These are phyloP conservation scores for Laticauda colubrina DNA, from an alignment of 2,113 vertebrate species.

Conservation along the genomic window DNA sequence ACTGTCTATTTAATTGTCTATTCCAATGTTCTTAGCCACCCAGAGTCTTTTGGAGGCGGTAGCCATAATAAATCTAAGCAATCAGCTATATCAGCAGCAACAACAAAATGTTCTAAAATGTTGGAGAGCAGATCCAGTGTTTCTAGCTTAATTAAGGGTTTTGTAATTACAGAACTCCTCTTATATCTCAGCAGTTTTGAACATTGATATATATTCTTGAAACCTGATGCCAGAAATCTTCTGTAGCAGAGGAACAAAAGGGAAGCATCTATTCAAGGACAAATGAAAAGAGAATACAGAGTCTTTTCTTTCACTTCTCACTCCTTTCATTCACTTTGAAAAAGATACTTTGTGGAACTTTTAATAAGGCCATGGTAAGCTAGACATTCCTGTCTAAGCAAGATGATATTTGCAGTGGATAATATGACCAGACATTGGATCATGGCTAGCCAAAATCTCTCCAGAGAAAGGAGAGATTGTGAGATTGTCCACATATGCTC, in stretches of 20 bases:
- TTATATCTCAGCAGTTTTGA: constrained; percentile 47
- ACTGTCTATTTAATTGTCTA: neutral
- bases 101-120: constrained; percentile 2
- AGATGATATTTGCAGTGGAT: neutral
- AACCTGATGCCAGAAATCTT: constrained; percentile 43
- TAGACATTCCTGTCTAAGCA: neutral
- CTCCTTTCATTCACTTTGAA: constrained; percentile 27
- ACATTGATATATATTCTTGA: constrained; percentile 37
- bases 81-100: neutral
- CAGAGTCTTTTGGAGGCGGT: neutral
- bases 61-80: neutral
- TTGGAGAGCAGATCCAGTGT: constrained; percentile 39
- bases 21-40: neutral
- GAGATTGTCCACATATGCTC: neutral
- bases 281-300: constrained; percentile 29
- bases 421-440: neutral
- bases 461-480: neutral
- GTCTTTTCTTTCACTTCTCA: constrained; percentile 28
- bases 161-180: constrained; percentile 36
- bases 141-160: constrained; percentile 55
- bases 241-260: constrained; percentile 46
- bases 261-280: constrained; percentile 38
- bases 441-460: neutral
- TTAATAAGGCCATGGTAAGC: neutral
- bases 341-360: constrained; percentile 1